Evolutionary conservation across 2,797 vertebrate species (phyloP), one percentile per base, ranked within the genome.

Genomic region (Syngnathus acus): DNA sequence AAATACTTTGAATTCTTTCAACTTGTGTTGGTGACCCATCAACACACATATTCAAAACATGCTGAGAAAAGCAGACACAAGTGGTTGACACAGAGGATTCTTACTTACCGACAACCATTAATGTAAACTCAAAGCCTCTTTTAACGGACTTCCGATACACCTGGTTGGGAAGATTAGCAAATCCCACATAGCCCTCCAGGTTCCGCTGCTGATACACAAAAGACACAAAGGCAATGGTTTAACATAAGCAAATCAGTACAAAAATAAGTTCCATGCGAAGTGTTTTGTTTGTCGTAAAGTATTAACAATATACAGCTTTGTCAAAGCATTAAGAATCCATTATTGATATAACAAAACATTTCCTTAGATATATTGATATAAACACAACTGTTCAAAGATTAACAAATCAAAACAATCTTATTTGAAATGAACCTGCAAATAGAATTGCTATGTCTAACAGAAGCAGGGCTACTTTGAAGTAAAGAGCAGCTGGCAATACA

Each of bases 91-190:
- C n/a, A 4, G 40, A 43, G 5, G n/a, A 38, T 16, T 66, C 42
- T 55, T 32, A 90, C 92, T 91, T 81, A 93, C 91, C 92, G 16
- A 93, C 92, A 58, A 93, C 92, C 92, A 93, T 92, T 73, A 93
- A 79, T 0, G 91, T 92, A 38, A 93, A 93, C 74, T 93, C 92
- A 1, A 93, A 93, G 9, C 92, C 92, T 69, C 91, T 84, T 83
- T 93, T 93, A 48, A 93, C 91, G 0, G 91, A 92, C 82, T 93
- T 93, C 80, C 92, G 84, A 76, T 92, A 92, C 65, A 93, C 91
- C 85, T 93, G 92, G 85, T 93, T 93, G 75, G 91, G 92, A 37
- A 93, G 91, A 70, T 92, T 92, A 57, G 91, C 91, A 7, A 92
- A 92, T 74, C 91, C 91, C 66, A 92, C 91, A 45, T 92, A 92